Evolutionary conservation across 2,113 vertebrate species (phyloP).

Genomic region (Chitala chitala): DNA sequence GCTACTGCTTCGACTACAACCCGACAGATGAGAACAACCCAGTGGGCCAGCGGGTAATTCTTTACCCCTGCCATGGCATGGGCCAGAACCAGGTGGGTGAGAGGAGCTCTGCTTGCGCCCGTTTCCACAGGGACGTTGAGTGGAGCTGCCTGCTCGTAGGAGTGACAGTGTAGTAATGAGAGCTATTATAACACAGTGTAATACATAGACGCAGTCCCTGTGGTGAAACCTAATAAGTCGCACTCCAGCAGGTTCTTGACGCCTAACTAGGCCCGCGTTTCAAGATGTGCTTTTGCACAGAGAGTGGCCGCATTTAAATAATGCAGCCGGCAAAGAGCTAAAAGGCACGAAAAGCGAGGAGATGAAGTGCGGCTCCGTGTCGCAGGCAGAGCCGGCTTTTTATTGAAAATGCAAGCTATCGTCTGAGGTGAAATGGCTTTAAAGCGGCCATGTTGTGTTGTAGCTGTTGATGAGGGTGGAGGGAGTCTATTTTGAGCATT

Average conservation of each 20-base stretch:
- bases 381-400: not conserved
- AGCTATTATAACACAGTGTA: not conserved
- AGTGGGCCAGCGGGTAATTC: slow-evolving; percentile 71
- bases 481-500: not conserved
- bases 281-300: not conserved
- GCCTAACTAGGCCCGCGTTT: not conserved
- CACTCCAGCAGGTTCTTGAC: not conserved
- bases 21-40: slow-evolving; percentile 68
- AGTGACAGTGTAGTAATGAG: not conserved
- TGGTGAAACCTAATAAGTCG: not conserved
- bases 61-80: slow-evolving; percentile 90
- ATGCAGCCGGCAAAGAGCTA: not conserved
- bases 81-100: slow-evolving; percentile 90
- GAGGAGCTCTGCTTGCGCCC: slow-evolving; percentile 6
- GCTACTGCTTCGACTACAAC: slow-evolving; percentile 92
- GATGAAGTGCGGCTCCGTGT: not conserved
- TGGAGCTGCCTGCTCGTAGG: too few species aligned
- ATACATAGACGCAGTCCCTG: too few species aligned
- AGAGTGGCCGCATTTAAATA: not conserved
- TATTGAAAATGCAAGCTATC: not conserved
- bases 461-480: too few species aligned
- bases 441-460: not conserved
- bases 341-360: not conserved
- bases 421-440: not conserved
- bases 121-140: too few species aligned